Evolutionary conservation across 1,140 invertebrate species (phyloP).

Genomic region (Heliothis virescens): DNA sequence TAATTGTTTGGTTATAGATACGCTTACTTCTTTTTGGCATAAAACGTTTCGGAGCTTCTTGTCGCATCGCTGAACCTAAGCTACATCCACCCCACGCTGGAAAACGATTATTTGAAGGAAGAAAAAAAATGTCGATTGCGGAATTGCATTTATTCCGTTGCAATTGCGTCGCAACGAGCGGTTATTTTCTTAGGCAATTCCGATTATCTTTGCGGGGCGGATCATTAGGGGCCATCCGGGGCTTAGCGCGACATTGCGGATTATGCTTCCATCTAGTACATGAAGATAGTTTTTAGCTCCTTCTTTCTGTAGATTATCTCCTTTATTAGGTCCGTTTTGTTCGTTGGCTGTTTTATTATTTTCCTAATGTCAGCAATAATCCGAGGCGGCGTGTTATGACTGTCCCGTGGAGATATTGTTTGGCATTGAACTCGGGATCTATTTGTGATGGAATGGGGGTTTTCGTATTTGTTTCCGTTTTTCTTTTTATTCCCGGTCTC

Average conservation of each 20-base stretch:
- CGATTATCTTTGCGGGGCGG: conserved; percentile 54
- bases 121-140: conserved; percentile 34
- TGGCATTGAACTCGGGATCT: conserved; percentile 29
- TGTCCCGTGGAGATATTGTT: conserved; percentile 37
- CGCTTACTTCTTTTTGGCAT: conserved; percentile 13
- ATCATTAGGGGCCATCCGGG: conserved; percentile 53
- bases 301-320: conserved; percentile 9
- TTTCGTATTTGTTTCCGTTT: conserved; percentile 36
- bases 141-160: conserved; percentile 39
- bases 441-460: conserved; percentile 34
- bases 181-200: conserved; percentile 53
- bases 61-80: conserved; percentile 20
- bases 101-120: conserved; percentile 37
- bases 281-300: conserved; percentile 30
- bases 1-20: conserved; percentile 22
- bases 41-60: conserved; percentile 3
- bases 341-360: conserved; percentile 2
- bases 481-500: conserved; percentile 21
- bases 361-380: conserved; percentile 17
- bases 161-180: conserved; percentile 24
- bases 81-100: conserved; percentile 7
- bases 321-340: conserved; percentile 17
- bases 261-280: conserved; percentile 48
- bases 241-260: conserved; percentile 43
- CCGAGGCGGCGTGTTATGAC: conserved; percentile 20